Percentiles rank a stretch among this genome's conserved stretches.
phyloP scores from a whole-genome alignment of 92 coral and sea anemone species.

The Metridium senile region DNA sequence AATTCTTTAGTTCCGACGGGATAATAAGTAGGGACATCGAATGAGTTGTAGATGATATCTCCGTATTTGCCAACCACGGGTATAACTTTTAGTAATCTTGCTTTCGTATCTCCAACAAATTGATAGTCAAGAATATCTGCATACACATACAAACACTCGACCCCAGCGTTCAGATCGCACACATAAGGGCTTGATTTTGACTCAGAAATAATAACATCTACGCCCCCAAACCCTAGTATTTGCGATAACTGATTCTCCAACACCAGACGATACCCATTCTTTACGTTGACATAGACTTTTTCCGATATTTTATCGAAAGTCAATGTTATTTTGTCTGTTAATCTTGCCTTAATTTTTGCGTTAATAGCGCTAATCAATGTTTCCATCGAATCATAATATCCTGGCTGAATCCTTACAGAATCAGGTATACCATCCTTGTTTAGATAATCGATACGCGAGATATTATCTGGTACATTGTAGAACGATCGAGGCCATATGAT shows the following conservation, averaged over 20 bases:
- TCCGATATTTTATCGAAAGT: not conserved
- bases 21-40: constrained; percentile 33
- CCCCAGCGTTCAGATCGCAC: constrained; percentile 3
- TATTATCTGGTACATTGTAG: too few relatives aligned
- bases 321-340: not conserved
- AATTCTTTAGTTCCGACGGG: constrained; percentile 31
- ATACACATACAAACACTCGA: constrained; percentile 32
- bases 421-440: not conserved
- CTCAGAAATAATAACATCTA: not conserved
- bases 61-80: constrained; percentile 45
- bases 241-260: not conserved
- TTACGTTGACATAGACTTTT: constrained; percentile 1
- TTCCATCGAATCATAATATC: not conserved
- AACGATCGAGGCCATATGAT: constrained; percentile 20
- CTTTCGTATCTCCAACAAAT: constrained; percentile 33
- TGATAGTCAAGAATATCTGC: constrained; percentile 34
- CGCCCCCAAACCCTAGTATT: constrained; percentile 35
- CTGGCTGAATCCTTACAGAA: not conserved
- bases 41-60: constrained; percentile 30
- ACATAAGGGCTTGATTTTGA: constrained; percentile 24
- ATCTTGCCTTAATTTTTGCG: not conserved
- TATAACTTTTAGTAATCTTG: constrained; percentile 35
- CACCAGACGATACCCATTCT: not conserved
- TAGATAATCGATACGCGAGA: constrained; percentile 5
- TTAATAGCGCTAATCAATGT: not conserved